Evolutionary conservation across 2,797 vertebrate genomes (phyloP), one percentile per base, ranked within the genome.

Genomic region (Eleutherodactylus coqui): DNA sequence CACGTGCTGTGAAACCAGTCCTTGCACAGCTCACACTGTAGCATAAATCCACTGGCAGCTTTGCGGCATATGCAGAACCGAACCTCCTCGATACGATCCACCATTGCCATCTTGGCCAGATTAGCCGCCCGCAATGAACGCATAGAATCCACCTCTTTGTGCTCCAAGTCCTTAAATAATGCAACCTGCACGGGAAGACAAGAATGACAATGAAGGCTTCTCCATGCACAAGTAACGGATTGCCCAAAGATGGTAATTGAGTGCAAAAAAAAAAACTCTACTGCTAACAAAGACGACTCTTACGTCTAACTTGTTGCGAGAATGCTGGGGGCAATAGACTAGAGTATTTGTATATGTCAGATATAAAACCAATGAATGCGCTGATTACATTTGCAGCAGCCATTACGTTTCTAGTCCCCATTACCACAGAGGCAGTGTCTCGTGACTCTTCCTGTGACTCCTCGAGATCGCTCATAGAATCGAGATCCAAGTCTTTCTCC

Each of bases 1-100:
- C 98, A 99, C 5, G 95, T 95, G 0, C 98, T 97, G 75, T 99
- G 98, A 86, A 99, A 99, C 98, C 98, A 99, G 95, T 99, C 98
- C 91, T 99, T 98, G 90, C 98, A 99, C 75, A 99, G 96, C 91
- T 99, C 97, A 19, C 98, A 99, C 90, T 99, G 98, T 8, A 99
- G 89, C 98, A 99, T 99, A 90, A 99, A 97, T 5, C 98, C 98
- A 5, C 97, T 97, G 36, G 98, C 98, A 0, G 97, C 97, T 91
- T 97, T 97, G 76, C 98, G 97, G 85, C 98, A 99, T 88, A 99
- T 90, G n/a, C 98, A 99, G 93, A 99, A 99, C 89, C 98, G 98
- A 6, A 99, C 97, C 89, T 99, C 98, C 89, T 99, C 98, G 0
- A 99, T 98, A 24, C 96, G 96, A 86, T 99, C 98, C 29, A 97